Conservation (phyloP, 1,140 invertebrate species). For the Streblospio benedicti region DNA sequence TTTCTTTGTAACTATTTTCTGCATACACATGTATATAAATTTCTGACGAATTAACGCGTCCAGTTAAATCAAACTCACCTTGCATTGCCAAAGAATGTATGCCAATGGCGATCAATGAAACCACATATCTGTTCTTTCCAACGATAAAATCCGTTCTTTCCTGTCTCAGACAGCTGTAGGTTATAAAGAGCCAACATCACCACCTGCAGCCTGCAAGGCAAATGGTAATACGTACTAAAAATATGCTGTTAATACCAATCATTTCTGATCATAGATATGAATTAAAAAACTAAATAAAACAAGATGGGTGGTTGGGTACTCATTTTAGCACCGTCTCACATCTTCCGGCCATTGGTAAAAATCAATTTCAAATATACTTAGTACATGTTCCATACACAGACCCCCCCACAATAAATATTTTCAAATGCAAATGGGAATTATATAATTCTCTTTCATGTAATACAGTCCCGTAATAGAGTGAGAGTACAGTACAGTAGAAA, state of each 20-base stretch:
- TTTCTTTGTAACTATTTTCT: neutral
- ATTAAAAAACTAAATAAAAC: neutral
- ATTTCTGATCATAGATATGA: neutral
- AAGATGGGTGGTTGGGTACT: too few relatives aligned
- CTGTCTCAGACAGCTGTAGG: slow-evolving; percentile 35
- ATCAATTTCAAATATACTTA: neutral
- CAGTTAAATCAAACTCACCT: slow-evolving; percentile 27
- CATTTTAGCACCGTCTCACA: too few relatives aligned
- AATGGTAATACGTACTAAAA: neutral
- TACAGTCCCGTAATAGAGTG: too few relatives aligned
- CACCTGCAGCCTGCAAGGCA: slow-evolving; percentile 33
- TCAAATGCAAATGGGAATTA: too few relatives aligned
- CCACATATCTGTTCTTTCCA: slow-evolving; percentile 44
- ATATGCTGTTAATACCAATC: neutral
- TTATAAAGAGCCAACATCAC: slow-evolving; percentile 41
- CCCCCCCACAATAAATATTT: too few relatives aligned
- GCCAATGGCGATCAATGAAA: slow-evolving; percentile 43
- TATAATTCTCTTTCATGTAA: too few relatives aligned
- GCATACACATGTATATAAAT: too few relatives aligned
- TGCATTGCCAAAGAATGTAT: slow-evolving; percentile 31
- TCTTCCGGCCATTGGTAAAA: too few relatives aligned
- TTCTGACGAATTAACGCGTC: too few relatives aligned
- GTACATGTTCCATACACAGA: neutral
- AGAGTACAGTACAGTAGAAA: too few relatives aligned
- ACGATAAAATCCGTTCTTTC: slow-evolving; percentile 40